phyloP scores from a whole-genome alignment of 2,888 invertebrate genomes.

The Smittia sp. region DNA sequence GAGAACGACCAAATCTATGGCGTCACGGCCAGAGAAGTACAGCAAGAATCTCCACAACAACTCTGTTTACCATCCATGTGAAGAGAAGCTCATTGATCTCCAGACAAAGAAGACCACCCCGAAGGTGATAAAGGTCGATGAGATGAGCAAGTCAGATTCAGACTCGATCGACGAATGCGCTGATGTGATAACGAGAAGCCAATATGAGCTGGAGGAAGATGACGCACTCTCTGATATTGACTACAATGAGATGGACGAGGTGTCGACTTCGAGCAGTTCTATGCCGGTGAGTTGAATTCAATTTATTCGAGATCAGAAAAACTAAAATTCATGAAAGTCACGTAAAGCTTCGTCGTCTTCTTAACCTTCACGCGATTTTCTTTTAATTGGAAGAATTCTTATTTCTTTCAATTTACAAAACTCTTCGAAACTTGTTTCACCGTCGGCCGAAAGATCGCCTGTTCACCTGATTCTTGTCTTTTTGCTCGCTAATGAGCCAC shows the following conservation, averaged over 20 bases:
- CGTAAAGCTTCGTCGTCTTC: no score
- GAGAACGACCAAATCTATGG: constrained; percentile 44
- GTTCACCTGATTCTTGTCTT: no score
- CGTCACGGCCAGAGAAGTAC: constrained; percentile 21
- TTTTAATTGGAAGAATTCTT: no score
- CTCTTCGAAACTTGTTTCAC: no score
- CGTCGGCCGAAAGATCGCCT: no score
- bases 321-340: no score
- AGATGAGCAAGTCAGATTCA: neutral
- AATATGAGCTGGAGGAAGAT: constrained; percentile 31
- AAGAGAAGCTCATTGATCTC: constrained; percentile 17
- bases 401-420: no score
- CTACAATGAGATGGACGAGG: constrained; percentile 28
- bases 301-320: no score
- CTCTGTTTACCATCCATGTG: constrained; percentile 35
- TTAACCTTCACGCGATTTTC: no score
- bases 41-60: constrained; percentile 16
- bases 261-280: neutral
- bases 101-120: neutral
- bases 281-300: neutral
- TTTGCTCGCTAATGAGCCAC: no score
- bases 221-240: constrained; percentile 35
- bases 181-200: neutral
- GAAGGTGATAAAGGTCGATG: neutral
- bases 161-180: neutral